Base-by-base conservation (phyloP, 2,797 vertebrate genomes). In the Eutrigla gurnardus region DNA sequence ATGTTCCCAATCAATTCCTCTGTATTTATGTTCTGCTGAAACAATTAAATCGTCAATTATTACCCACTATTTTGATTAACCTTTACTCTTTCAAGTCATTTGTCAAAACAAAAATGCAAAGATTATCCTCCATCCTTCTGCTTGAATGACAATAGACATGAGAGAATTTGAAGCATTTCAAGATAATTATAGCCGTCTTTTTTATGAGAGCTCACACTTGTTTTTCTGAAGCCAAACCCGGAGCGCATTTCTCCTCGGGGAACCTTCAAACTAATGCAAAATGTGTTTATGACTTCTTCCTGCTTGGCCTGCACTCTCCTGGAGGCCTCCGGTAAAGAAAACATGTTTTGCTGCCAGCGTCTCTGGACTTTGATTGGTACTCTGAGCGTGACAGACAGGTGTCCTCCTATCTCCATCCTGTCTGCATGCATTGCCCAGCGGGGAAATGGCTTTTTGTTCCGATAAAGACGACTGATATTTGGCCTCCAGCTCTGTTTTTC, bases 331-430 rank as follows among this genome's bases (percentile, higher is more conserved):
- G 35, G 39, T 18, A 13, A 77, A 70, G 71, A 87, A 89, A 91
- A 91, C 88, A 90, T 85, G 90, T 92, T 92, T 86, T 87, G 53
- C 73, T 81, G 69, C 72, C 77, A 78, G 57, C 1, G 2, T 59
- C 25, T 80, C 39, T 87, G 89, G 86, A 91, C 91, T 90, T 90
- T 91, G 86, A 80, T 32, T 69, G 36, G 6, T 53, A 10, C 45
- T 37, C 50, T 0, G 54, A 69, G 37, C 1, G 35, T 79, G 73
- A 81, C 32, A 25, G 72, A 79, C 80, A 70, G 79, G 69, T 78
- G 32, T 83, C 60, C 73, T 82, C 74, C 67, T 71, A 70, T 73
- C 77, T 77, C 73, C 80, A 80, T 88, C 87, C 87, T 83, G 81
- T 79, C 73, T 36, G 65, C 52, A 57, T 58, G 75, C 32, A 2